Percentiles rank a stretch among this genome's conserved stretches.
These are phyloP conservation scores for Ficedula albicollis DNA, from an alignment of 2,797 vertebrate species.

Conservation along the genomic window DNA sequence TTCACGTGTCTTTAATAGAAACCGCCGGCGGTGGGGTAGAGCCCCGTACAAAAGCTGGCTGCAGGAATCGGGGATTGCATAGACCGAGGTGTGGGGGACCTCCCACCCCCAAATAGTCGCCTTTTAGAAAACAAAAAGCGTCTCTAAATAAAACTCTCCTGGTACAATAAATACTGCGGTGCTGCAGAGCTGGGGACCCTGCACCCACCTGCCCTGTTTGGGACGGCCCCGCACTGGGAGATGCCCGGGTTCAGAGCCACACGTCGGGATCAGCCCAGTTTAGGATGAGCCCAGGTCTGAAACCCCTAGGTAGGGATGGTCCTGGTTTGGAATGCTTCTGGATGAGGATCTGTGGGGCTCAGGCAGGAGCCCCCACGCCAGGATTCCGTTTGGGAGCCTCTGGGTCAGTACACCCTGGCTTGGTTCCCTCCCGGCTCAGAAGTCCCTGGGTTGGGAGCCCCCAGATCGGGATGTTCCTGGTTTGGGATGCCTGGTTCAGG, in stretches of 20 bases:
- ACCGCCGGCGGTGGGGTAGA: not conserved
- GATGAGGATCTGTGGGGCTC: not conserved
- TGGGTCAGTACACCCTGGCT: not conserved
- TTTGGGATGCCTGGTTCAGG: not conserved
- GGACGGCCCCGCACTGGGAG: accelerated
- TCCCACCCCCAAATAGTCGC: not conserved
- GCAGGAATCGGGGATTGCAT: conserved; percentile 60
- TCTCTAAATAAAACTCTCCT: conserved; percentile 35
- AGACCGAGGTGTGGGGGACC: conserved; percentile 33
- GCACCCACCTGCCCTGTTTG: not conserved
- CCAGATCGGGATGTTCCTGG: not conserved
- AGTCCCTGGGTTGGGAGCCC: not conserved
- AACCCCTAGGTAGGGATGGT: no score
- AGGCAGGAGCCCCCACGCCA: not conserved
- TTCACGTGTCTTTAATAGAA: conserved; percentile 57
- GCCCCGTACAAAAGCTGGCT: conserved; percentile 48
- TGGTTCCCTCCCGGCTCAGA: not conserved
- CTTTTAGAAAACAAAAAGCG: conserved; percentile 50
- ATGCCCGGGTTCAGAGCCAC: not conserved
- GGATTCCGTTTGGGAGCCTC: not conserved
- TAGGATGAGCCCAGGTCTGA: not conserved
- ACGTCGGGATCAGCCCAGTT: not conserved
- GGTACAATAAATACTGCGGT: conserved; percentile 48
- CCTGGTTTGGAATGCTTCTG: not conserved
- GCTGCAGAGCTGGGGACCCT: not conserved